Percentiles rank a stretch among this genome's conserved stretches.
These are phyloP conservation scores for Drosophila trapezifrons DNA, from an alignment of 1,140 invertebrate species.

Conservation along the genomic window DNA sequence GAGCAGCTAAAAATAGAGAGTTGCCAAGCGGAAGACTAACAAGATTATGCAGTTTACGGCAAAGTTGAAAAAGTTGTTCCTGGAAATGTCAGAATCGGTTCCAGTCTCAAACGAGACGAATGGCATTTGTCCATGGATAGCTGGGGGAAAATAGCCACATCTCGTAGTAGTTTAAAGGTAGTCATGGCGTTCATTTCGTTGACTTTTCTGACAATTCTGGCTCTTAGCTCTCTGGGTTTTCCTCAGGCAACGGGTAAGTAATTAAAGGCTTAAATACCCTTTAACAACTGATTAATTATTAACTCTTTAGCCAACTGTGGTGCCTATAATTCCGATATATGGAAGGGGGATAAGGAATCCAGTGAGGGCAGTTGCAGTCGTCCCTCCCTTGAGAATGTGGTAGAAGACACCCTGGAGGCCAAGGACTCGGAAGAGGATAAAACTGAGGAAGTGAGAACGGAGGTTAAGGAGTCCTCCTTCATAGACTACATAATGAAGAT, in stretches of 20 bases:
- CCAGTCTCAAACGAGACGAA: slow-evolving; percentile 5
- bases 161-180: not conserved
- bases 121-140: slow-evolving; percentile 1
- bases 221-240: not conserved
- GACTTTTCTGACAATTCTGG: slow-evolving; percentile 12
- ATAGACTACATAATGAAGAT: not conserved
- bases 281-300: not conserved
- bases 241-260: slow-evolving; percentile 13
- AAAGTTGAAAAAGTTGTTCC: slow-evolving; percentile 22
- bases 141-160: not conserved
- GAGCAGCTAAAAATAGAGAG: slow-evolving; percentile 32
- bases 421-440: not conserved
- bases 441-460: not conserved
- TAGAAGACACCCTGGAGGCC: not conserved
- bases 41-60: slow-evolving; percentile 40
- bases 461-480: not conserved
- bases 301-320: slow-evolving; percentile 8
- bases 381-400: no score
- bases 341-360: not conserved
- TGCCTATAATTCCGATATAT: not conserved
- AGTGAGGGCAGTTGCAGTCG: slow-evolving; percentile 12
- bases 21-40: slow-evolving; percentile 38
- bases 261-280: not conserved
- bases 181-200: slow-evolving; percentile 16
- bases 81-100: slow-evolving; percentile 14